Base-by-base conservation (phyloP, 2,888 invertebrate genomes). In the Lithophane socia region DNA sequence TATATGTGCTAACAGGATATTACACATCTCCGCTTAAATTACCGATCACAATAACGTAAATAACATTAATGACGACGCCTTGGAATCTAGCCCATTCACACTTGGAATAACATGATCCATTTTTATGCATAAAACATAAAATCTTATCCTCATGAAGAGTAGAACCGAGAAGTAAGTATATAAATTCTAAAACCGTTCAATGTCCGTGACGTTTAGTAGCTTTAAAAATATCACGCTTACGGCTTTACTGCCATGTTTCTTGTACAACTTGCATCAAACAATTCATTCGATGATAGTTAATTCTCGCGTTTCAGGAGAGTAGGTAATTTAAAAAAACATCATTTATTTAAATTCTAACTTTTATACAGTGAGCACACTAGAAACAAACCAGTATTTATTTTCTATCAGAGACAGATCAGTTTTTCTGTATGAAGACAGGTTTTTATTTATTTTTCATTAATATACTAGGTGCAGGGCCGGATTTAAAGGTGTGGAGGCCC, bases 211-310 rank as follows among this genome's bases (percentile, higher is more conserved):
- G 91, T 89, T 88, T 85, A 87, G 79, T 89, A 68, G 85, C 84
- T 88, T 89, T 91, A 90, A 92, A 92, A 91, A 92, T 92, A 91
- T 91, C 89, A 84, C 85, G 87, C 82, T 85, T 88, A 84, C 83
- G 73, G 77, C 63, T 74, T 82, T 75, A 82, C 70, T 66, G 81
- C 60, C 69, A 75, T 54, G 70, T 49, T 85, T 69, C 70, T 63
- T 72, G 64, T 76, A 81, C 64, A 64, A 63, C 24, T 75, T 67
- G 47, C 64, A 49, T 70, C n/a, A 13, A 65, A 85, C 68, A 74
- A 75, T 66, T 77, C 13, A 52, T 65, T 71, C 63, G 58, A 61
- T 63, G 37, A 29, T 47, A 54, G 44, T 73, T n/a, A 66, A 69
- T 65, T 77, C 58, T 54, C 52, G 61, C 29, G 10, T 74, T 47